Percentiles rank a stretch among this genome's conserved stretches.
These are phyloP conservation scores for Leptodactylus fallax DNA, from an alignment of 2,797 vertebrate genomes.

Conservation along the genomic window DNA sequence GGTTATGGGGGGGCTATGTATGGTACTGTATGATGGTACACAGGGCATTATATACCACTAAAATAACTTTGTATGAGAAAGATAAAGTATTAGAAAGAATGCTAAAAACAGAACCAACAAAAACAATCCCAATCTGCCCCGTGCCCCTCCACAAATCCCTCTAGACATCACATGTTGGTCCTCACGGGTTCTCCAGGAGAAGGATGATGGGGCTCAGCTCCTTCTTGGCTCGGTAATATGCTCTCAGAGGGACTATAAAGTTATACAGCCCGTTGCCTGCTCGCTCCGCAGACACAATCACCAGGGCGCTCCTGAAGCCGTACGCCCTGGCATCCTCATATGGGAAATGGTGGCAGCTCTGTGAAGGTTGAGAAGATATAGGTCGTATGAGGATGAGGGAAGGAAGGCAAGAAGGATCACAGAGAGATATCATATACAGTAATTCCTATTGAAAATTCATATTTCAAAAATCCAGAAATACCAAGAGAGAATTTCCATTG, in stretches of 20 bases:
- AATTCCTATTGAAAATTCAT: no score
- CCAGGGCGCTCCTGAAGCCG: slow-evolving; percentile 84
- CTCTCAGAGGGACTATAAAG: slow-evolving; percentile 84
- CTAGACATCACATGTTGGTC: not conserved
- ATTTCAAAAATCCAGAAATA: no score
- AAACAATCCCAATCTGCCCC: not conserved
- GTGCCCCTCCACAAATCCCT: not conserved
- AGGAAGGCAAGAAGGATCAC: not conserved
- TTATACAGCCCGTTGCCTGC: slow-evolving; percentile 87
- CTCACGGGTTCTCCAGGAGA: slow-evolving; percentile 84
- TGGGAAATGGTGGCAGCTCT: slow-evolving; percentile 83
- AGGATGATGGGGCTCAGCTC: slow-evolving; percentile 86
- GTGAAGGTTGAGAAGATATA: slow-evolving; percentile 1
- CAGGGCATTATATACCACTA: no score
- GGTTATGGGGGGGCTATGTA: not conserved
- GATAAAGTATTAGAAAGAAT: no score
- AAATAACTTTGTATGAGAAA: no score
- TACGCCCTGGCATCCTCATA: slow-evolving; percentile 84
- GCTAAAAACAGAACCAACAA: not conserved
- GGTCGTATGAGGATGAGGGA: no score
- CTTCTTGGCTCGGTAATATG: slow-evolving; percentile 83
- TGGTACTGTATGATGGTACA: not conserved
- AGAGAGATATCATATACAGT: not conserved
- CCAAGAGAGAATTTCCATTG: no score
- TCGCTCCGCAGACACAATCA: slow-evolving; percentile 84